Conservation (phyloP, 2,113 vertebrate species). For the Proteles cristata region DNA sequence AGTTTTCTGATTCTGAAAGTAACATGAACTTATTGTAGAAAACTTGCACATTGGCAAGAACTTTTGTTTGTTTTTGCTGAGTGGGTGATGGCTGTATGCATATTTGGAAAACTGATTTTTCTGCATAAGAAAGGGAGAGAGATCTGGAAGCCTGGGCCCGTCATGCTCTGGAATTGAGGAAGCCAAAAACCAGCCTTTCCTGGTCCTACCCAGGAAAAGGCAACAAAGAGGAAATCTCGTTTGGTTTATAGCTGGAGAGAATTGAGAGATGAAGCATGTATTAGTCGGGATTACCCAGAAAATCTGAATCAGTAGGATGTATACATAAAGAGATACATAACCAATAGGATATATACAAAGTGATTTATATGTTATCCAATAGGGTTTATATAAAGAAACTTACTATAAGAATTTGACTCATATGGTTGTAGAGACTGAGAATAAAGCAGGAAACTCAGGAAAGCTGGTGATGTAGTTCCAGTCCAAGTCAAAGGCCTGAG, state of each 20-base stretch:
- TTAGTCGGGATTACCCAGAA: not conserved
- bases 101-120: slow-evolving; percentile 5
- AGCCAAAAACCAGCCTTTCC: not conserved
- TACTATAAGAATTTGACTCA: not conserved
- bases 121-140: not conserved
- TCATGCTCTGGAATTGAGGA: not conserved
- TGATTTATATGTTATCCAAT: not conserved
- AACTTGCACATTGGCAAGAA: not conserved
- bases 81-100: not conserved
- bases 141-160: not conserved
- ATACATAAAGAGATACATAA: not conserved
- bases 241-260: not conserved
- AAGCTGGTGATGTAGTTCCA: not conserved
- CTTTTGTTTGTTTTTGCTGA: not conserved
- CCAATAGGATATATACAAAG: not conserved
- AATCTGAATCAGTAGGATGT: not conserved
- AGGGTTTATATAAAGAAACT: not conserved
- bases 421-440: not conserved
- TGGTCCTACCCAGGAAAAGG: not conserved
- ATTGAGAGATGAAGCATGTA: not conserved
- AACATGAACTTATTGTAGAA: slow-evolving; percentile 22
- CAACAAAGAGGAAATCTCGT: not conserved
- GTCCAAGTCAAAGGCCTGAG: not conserved
- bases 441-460: not conserved
- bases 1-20: slow-evolving; percentile 21